Conservation (phyloP, 2,888 invertebrate species). For the Chloroclystis v-ata region DNA sequence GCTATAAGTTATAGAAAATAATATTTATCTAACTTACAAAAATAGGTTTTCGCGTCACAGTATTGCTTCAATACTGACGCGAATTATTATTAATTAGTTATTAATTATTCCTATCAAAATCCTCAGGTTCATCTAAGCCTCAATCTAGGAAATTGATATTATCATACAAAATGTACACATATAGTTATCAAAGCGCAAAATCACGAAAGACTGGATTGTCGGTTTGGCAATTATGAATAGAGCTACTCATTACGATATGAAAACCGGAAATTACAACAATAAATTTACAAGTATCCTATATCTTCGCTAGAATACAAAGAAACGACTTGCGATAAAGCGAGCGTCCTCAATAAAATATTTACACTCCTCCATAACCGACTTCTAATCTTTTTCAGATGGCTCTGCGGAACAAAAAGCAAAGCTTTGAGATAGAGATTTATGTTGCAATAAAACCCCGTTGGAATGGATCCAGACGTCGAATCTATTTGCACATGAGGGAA, state of each 20-base stretch:
- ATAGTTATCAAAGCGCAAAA: too few species aligned
- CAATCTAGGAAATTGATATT: too few species aligned
- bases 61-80: too few species aligned
- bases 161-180: too few species aligned
- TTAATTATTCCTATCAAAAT: too few species aligned
- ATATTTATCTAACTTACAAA: too few species aligned
- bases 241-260: background rate
- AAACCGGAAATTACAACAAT: constrained; percentile 1
- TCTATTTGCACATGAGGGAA: constrained; percentile 46
- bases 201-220: too few species aligned
- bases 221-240: too few species aligned
- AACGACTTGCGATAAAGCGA: constrained; percentile 12
- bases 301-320: constrained; percentile 6
- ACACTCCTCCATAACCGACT: constrained; percentile 25
- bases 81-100: too few species aligned
- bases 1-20: too few species aligned
- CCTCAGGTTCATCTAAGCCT: too few species aligned
- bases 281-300: constrained; percentile 2
- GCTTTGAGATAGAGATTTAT: constrained; percentile 52
- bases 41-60: too few species aligned
- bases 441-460: constrained; percentile 52
- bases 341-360: constrained; percentile 24
- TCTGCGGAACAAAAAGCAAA: constrained; percentile 29
- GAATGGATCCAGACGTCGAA: constrained; percentile 50
- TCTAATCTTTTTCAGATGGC: constrained; percentile 32